Evolutionary conservation across 1,140 invertebrate species (phyloP), one percentile per base, ranked within the genome.

Genomic region (Triops longicaudatus): DNA sequence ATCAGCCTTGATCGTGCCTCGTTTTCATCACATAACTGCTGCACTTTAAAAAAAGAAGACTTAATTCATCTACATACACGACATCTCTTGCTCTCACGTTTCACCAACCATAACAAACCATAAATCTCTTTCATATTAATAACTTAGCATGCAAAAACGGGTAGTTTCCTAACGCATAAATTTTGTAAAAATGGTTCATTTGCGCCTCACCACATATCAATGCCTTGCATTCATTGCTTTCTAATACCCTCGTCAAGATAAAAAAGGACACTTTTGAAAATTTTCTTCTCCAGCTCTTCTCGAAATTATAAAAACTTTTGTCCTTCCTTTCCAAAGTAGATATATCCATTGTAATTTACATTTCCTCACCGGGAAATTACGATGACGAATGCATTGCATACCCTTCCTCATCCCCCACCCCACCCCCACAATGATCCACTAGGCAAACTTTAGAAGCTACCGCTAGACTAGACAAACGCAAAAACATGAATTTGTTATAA

Each of bases 151-250:
- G 50, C 50, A 63, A 63, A 63, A 63, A 63, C 50, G 50, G 50
- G 50, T 63, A 63, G 50, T 63, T 63, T 63, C 50, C 50, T 63
- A 63, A 63, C 17, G 50, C 50, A 63, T 63, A 63, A 17, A 63
- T 63, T 63, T 63, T 63, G 50, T 63, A 63, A 63, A 63, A 63
- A 63, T 63, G 3, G 2, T 63, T 63, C 50, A 63, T 63, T 63
- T 63, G 50, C 50, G 50, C 50, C 50, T 63, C 50, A 63, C 50
- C 50, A 63, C 50, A 63, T 63, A 63, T 63, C 50, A 63, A 63
- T 14, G 50, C 50, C 50, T 63, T 63, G 50, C 50, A 63, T 63
- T 17, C 50, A 63, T 63, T 63, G 50, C 50, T 63, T 63, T 63
- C 50, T 22, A 63, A 63, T 37, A 12, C 50, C 50, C 14, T n/a